These are phyloP conservation scores for Lerema accius DNA, from an alignment of 1,140 invertebrate species.

Conservation along the genomic window DNA sequence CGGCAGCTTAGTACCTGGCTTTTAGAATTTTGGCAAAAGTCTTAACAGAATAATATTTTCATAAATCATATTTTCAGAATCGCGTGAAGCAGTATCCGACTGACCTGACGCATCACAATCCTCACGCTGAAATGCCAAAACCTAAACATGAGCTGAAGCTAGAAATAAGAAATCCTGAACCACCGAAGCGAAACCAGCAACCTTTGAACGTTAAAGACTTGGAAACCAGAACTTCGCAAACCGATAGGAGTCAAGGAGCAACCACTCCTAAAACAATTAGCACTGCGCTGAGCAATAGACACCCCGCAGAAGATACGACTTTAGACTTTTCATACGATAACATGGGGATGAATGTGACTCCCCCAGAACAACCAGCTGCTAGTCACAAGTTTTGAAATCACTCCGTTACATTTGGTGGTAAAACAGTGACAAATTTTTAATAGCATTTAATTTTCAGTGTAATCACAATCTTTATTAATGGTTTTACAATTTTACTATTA, in stretches of 20 bases:
- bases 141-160: constrained; percentile 72
- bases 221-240: constrained; percentile 65
- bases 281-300: constrained; percentile 81
- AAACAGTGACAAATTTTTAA: constrained; percentile 40
- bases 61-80: constrained; percentile 55
- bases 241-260: constrained; percentile 73
- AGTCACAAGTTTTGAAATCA: constrained; percentile 68
- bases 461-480: too few relatives aligned
- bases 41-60: background rate
- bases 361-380: constrained; percentile 75
- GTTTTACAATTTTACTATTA: too few relatives aligned
- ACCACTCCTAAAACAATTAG: constrained; percentile 83
- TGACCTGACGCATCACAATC: constrained; percentile 70
- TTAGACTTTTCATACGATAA: constrained; percentile 89
- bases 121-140: constrained; percentile 70
- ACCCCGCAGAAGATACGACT: constrained; percentile 86
- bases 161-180: constrained; percentile 69
- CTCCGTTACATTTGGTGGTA: constrained; percentile 42
- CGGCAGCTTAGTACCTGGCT: constrained; percentile 12
- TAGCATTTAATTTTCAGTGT: constrained; percentile 8
- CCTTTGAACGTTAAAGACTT: constrained; percentile 66
- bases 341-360: constrained; percentile 84
- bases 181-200: constrained; percentile 58
- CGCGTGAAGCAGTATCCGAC: constrained; percentile 68
- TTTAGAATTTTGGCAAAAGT: background rate